Evolutionary conservation across 2,888 invertebrate species (phyloP).

Genomic region (Drosophila anomelani): DNA sequence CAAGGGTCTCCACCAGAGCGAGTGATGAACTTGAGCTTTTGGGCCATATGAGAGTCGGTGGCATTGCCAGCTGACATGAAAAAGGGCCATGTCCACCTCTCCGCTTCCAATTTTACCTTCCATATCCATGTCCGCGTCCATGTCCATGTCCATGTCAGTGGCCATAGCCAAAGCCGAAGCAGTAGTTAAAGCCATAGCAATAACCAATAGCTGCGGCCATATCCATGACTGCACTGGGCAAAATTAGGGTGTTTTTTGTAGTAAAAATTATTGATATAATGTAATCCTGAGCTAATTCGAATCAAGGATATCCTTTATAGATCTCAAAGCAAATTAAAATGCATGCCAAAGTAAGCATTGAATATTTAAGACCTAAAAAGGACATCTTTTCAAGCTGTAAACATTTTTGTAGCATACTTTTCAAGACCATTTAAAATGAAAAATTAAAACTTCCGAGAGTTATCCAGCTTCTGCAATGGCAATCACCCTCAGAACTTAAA

Average conservation of each 20-base stretch:
- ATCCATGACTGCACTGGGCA: conserved; percentile 31
- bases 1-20: conserved; percentile 15
- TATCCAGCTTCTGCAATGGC: too few relatives aligned
- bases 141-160: conserved; percentile 13
- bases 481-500: neutral
- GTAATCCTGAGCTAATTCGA: too few relatives aligned
- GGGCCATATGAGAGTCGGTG: conserved; percentile 5
- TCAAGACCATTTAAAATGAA: neutral
- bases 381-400: neutral
- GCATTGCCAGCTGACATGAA: conserved; percentile 60
- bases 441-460: neutral
- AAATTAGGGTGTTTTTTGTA: neutral
- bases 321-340: neutral
- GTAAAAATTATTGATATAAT: too few relatives aligned
- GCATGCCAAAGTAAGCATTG: neutral
- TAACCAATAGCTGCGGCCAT: conserved; percentile 27
- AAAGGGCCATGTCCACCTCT: conserved; percentile 21
- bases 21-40: conserved; percentile 57
- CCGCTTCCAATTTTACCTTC: conserved; percentile 21
- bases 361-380: neutral
- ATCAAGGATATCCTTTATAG: neutral
- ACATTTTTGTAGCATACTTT: neutral
- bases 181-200: conserved; percentile 34
- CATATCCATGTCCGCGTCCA: conserved; percentile 17
- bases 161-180: conserved; percentile 27